Conservation (phyloP, 2,888 invertebrate species). For the Trissolcus brochymenae region DNA sequence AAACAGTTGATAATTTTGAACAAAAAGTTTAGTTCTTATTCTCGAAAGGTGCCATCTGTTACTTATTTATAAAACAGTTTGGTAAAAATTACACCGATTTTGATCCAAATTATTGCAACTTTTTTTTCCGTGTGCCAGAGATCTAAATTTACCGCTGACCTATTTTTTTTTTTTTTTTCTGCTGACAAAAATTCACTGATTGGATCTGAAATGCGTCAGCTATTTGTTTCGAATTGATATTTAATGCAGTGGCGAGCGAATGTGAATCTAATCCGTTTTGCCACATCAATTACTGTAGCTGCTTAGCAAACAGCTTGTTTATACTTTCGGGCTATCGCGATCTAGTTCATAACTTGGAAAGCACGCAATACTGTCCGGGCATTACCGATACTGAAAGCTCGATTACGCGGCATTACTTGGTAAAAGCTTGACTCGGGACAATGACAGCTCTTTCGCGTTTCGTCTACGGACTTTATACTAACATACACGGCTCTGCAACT, state of each 20-base stretch:
- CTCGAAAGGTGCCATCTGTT: too few relatives aligned
- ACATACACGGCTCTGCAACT: slow-evolving; percentile 27
- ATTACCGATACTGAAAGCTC: slow-evolving; percentile 31
- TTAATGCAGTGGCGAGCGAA: slow-evolving; percentile 21
- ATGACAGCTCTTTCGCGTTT: not conserved
- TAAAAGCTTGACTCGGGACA: slow-evolving; percentile 5
- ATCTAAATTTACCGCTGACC: too few relatives aligned
- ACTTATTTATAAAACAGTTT: too few relatives aligned
- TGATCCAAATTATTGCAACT: too few relatives aligned
- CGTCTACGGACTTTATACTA: slow-evolving; percentile 17
- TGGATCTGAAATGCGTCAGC: too few relatives aligned
- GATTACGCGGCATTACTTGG: not conserved
- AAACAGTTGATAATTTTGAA: too few relatives aligned
- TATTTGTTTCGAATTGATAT: slow-evolving; percentile 12
- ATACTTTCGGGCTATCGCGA: slow-evolving; percentile 32
- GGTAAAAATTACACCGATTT: too few relatives aligned
- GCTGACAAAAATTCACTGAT: too few relatives aligned
- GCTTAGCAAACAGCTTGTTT: slow-evolving; percentile 41
- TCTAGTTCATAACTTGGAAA: slow-evolving; percentile 35
- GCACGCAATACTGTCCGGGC: slow-evolving; percentile 31
- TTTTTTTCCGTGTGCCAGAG: too few relatives aligned
- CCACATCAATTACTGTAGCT: slow-evolving; percentile 29
- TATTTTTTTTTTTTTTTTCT: too few relatives aligned
- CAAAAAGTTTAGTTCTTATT: too few relatives aligned
- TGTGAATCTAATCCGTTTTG: slow-evolving; percentile 26